Conservation (phyloP, 2,113 vertebrate genomes). For the Sylvietta virens region DNA sequence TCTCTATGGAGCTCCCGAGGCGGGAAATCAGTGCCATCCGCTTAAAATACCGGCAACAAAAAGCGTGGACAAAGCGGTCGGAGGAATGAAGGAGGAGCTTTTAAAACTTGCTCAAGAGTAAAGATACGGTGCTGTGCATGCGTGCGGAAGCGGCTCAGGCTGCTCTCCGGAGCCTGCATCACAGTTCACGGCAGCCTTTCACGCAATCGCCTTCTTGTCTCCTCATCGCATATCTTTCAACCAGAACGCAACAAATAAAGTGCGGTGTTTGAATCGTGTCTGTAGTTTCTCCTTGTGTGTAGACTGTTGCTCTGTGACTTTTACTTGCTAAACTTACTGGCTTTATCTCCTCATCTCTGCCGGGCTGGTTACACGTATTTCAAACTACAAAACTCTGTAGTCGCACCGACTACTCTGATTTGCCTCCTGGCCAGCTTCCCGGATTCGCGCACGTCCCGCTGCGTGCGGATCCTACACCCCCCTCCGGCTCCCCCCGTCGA, state of each 20-base stretch:
- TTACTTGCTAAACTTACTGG: background rate
- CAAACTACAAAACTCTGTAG: background rate
- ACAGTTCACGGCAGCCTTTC: background rate
- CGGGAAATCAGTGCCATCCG: background rate
- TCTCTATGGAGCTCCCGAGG: background rate
- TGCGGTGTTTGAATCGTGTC: background rate
- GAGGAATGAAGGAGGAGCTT: background rate
- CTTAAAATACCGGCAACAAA: background rate
- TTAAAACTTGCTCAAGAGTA: background rate
- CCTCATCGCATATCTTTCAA: background rate
- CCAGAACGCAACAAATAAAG: background rate
- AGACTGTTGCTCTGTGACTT: background rate
- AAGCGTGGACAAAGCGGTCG: background rate
- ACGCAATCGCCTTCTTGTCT: too few relatives aligned
- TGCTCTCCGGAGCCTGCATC: background rate
- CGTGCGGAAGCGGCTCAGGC: background rate
- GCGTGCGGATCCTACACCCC: background rate
- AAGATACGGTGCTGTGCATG: background rate
- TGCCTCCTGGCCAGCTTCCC: background rate
- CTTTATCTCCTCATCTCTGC: background rate
- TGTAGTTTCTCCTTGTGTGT: background rate
- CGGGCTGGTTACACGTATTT: background rate
- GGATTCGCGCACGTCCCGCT: accelerated
- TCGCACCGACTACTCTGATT: background rate
- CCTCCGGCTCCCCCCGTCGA: background rate